These are phyloP conservation scores for Mechanitis mazaeus DNA, from an alignment of 2,888 invertebrate species.

Conservation along the genomic window DNA sequence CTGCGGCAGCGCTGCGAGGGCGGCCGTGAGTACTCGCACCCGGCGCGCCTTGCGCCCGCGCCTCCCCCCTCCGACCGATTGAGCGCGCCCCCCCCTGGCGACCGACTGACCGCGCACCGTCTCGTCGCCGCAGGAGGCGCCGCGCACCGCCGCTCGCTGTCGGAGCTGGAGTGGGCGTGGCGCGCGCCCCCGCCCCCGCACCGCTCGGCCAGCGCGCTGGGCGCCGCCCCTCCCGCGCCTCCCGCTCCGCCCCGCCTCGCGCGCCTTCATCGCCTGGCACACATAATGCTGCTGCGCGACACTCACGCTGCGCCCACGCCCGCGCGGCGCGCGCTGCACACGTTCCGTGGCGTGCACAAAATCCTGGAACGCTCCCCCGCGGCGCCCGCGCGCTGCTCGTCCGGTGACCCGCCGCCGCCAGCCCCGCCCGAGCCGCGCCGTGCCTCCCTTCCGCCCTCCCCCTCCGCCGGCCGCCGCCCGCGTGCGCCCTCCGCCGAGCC, in stretches of 20 bases:
- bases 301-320: slow-evolving; percentile 82
- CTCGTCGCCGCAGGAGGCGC: slow-evolving; percentile 45
- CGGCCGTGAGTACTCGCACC: slow-evolving; percentile 34
- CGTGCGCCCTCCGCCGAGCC: slow-evolving; percentile 38
- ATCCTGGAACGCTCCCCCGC: slow-evolving; percentile 80
- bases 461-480: slow-evolving; percentile 44
- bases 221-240: slow-evolving; percentile 35
- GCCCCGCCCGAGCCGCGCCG: slow-evolving; percentile 45
- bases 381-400: slow-evolving; percentile 26
- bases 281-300: slow-evolving; percentile 91
- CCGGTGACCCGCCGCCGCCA: slow-evolving; percentile 35
- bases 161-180: slow-evolving; percentile 80
- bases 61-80: slow-evolving; percentile 70
- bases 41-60: slow-evolving; percentile 50
- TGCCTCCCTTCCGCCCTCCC: slow-evolving; percentile 61
- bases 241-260: slow-evolving; percentile 54
- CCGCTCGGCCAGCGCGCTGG: slow-evolving; percentile 36
- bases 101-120: not conserved
- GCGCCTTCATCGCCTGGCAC: slow-evolving; percentile 83
- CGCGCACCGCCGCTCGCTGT: slow-evolving; percentile 83
- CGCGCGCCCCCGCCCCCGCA: slow-evolving; percentile 41
- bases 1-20: slow-evolving; percentile 54
- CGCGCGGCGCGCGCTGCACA: slow-evolving; percentile 83
- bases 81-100: slow-evolving; percentile 79
- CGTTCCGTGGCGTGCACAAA: slow-evolving; percentile 88